Percentiles rank a stretch among this genome's conserved stretches.
Conservation (phyloP, 2,113 vertebrate species). For the Actinemys pallida region DNA sequence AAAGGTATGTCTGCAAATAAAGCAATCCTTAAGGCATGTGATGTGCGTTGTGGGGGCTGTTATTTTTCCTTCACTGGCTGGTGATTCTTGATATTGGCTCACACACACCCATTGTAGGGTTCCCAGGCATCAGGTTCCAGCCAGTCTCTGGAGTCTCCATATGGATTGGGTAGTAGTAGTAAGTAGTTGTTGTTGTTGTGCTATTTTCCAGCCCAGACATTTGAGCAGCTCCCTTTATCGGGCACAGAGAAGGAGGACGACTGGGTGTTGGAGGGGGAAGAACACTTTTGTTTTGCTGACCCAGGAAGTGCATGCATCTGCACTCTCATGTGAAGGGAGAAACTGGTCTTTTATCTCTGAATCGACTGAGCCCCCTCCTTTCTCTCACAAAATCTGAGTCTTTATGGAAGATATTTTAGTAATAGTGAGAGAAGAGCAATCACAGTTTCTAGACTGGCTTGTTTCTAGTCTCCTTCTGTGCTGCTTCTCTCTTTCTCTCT, state of each 20-base stretch:
- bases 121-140: background rate
- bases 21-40: background rate
- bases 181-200: background rate
- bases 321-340: background rate
- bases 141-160: background rate
- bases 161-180: background rate
- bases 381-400: background rate
- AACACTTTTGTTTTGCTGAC: background rate
- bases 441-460: background rate
- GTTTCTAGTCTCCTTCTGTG: background rate
- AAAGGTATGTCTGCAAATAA: background rate
- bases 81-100: background rate
- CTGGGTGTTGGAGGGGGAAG: background rate
- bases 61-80: background rate
- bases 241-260: background rate
- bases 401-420: background rate
- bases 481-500: background rate
- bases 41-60: background rate
- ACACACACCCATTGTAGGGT: accelerated
- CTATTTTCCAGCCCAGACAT: background rate
- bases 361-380: background rate
- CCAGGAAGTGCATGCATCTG: background rate
- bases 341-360: background rate
- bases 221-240: background rate
- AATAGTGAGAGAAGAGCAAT: background rate